Conservation (phyloP, 2,888 invertebrate genomes). For the Philereme transversata region DNA sequence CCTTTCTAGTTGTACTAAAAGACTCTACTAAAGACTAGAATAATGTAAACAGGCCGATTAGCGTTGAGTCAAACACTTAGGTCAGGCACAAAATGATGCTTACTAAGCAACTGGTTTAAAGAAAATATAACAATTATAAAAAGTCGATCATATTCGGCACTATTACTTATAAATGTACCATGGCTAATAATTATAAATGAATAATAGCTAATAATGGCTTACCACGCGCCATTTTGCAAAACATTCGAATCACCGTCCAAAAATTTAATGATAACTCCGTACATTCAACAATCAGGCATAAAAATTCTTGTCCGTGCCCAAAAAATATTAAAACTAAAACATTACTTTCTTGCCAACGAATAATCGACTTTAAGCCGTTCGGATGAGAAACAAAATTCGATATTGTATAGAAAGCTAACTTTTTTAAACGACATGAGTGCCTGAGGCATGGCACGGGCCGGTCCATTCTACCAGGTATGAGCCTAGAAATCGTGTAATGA, state of each 20-base stretch:
- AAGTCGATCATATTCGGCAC: background rate
- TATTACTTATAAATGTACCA: background rate
- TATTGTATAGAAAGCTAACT: conserved; percentile 20
- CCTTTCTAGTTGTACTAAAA: no score
- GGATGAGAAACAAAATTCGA: conserved; percentile 14
- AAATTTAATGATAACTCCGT: conserved; percentile 46
- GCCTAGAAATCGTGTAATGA: conserved; percentile 46
- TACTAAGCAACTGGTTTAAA: no score
- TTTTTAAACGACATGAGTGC: conserved; percentile 43
- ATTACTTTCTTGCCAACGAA: conserved; percentile 17
- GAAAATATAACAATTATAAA: no score
- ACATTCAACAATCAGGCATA: conserved; percentile 49
- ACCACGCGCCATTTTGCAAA: conserved; percentile 26
- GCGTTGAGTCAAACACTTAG: no score
- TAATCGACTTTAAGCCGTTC: conserved; percentile 11
- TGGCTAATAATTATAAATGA: conserved; percentile 10
- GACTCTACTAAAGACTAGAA: no score
- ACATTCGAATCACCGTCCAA: conserved; percentile 35
- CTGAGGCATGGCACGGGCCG: conserved; percentile 53
- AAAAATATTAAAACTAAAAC: conserved; percentile 43
- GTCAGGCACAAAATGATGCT: no score
- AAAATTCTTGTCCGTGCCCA: conserved; percentile 40
- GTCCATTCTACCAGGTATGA: conserved; percentile 36
- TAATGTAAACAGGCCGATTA: no score
- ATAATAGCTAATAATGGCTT: conserved; percentile 15